Percentiles rank a stretch among this genome's conserved stretches.
phyloP scores from a whole-genome alignment of 1,140 invertebrate species.

The Oreohelix idahoensis region DNA sequence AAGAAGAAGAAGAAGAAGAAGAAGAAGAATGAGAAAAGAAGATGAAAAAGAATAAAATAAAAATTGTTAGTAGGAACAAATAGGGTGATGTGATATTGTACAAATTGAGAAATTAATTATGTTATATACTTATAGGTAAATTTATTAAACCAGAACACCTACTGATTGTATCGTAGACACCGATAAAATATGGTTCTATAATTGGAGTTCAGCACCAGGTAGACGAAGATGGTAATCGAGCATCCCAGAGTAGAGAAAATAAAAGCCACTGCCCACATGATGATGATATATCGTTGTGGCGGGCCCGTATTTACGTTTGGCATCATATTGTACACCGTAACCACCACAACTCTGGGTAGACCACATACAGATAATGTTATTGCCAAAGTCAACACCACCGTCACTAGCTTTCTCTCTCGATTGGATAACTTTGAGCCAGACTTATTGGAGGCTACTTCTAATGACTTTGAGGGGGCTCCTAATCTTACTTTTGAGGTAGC shows the following conservation, averaged over 20 bases:
- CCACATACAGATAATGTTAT: neutral
- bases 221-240: neutral
- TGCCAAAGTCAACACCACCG: neutral
- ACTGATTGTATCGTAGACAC: neutral
- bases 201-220: slow-evolving; percentile 5
- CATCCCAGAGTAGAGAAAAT: neutral
- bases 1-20: too few relatives aligned
- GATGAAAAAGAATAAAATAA: too few relatives aligned
- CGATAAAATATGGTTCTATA: neutral
- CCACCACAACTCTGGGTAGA: neutral
- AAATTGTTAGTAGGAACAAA: too few relatives aligned
- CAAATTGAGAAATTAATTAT: too few relatives aligned
- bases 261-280: neutral
- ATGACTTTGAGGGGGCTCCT: neutral
- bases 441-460: neutral
- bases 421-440: neutral
- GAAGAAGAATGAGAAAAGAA: too few relatives aligned
- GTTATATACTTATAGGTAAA: too few relatives aligned
- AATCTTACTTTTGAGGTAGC: neutral
- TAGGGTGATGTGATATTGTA: too few relatives aligned
- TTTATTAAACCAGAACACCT: neutral
- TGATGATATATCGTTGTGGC: too few relatives aligned
- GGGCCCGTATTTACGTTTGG: neutral
- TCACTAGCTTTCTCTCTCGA: neutral
- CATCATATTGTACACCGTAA: neutral